Conservation (phyloP, 1,140 invertebrate genomes). For the Monomorium pharaonis region DNA sequence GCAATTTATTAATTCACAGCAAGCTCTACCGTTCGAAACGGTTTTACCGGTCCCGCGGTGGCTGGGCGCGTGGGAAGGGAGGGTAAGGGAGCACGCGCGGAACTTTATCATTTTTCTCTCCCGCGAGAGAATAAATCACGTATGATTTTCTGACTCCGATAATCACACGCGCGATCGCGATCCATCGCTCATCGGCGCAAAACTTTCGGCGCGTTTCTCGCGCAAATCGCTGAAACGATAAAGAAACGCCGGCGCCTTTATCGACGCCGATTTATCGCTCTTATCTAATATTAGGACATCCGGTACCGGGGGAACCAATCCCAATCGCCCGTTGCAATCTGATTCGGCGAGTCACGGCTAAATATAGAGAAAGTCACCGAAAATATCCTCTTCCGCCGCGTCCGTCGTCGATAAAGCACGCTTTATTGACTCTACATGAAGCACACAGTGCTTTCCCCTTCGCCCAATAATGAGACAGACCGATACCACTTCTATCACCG, state of each 20-base stretch:
- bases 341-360: not conserved
- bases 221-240: not conserved
- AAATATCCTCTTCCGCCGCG: conserved; percentile 3
- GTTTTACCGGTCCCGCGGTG: not conserved
- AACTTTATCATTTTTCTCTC: not conserved
- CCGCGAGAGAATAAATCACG: not conserved
- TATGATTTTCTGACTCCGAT: not conserved
- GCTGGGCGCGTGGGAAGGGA: not conserved
- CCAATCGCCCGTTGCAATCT: not conserved
- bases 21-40: not conserved
- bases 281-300: not conserved
- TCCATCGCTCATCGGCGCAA: too few relatives aligned
- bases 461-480: not conserved
- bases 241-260: not conserved
- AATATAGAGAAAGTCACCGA: not conserved
- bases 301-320: not conserved
- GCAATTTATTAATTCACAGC: conserved; percentile 14
- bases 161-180: not conserved
- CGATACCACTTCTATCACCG: not conserved
- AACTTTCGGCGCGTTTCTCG: not conserved
- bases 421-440: conserved; percentile 17
- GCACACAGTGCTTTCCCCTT: too few relatives aligned
- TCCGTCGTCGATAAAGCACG: conserved; percentile 21
- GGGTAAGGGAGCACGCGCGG: not conserved
- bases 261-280: not conserved